A percentile compares a stretch with the other conserved stretches of the same genome.
Evolutionary conservation across 2,113 vertebrate species (phyloP).

Genomic region (Esox niger): DNA sequence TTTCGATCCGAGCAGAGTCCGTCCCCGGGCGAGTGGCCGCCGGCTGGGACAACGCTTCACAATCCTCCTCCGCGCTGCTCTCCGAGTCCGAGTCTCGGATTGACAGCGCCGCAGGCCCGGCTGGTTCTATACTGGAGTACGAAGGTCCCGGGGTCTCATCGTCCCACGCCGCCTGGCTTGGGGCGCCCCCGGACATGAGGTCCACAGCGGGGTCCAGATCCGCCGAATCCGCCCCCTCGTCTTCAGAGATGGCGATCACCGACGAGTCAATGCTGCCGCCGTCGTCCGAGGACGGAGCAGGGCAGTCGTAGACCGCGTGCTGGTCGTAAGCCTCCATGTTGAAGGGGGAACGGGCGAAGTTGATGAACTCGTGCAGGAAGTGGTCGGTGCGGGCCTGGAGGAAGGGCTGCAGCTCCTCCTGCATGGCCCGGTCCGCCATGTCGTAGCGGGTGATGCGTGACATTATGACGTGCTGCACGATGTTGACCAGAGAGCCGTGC

Average conservation of each 20-base stretch:
- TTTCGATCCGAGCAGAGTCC: slow-evolving; percentile 20
- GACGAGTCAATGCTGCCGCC: slow-evolving; percentile 84
- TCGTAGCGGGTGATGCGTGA: slow-evolving; percentile 84
- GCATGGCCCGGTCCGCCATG: slow-evolving; percentile 84
- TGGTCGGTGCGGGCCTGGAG: slow-evolving; percentile 87
- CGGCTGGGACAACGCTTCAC: slow-evolving; percentile 30
- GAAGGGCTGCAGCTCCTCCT: slow-evolving; percentile 85
- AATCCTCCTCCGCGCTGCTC: slow-evolving; percentile 77
- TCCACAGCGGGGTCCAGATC: slow-evolving; percentile 48
- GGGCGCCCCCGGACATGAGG: slow-evolving; percentile 55
- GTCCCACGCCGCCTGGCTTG: slow-evolving; percentile 84
- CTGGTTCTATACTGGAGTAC: slow-evolving; percentile 77
- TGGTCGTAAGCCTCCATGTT: slow-evolving; percentile 92
- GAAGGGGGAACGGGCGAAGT: slow-evolving; percentile 90
- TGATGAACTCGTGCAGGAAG: slow-evolving; percentile 93
- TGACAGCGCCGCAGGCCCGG: slow-evolving; percentile 54
- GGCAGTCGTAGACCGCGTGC: slow-evolving; percentile 89
- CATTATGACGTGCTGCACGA: slow-evolving; percentile 92
- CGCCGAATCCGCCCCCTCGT: slow-evolving; percentile 58
- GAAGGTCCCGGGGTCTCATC: slow-evolving; percentile 92
- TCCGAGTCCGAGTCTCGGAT: slow-evolving; percentile 77
- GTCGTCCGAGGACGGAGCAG: slow-evolving; percentile 81
- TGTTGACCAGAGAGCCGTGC: slow-evolving; percentile 86
- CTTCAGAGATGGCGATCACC: slow-evolving; percentile 89
- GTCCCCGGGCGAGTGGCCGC: slow-evolving; percentile 36